Evolutionary conservation across 2,888 invertebrate genomes (phyloP).

Genomic region (Andrena camellia): DNA sequence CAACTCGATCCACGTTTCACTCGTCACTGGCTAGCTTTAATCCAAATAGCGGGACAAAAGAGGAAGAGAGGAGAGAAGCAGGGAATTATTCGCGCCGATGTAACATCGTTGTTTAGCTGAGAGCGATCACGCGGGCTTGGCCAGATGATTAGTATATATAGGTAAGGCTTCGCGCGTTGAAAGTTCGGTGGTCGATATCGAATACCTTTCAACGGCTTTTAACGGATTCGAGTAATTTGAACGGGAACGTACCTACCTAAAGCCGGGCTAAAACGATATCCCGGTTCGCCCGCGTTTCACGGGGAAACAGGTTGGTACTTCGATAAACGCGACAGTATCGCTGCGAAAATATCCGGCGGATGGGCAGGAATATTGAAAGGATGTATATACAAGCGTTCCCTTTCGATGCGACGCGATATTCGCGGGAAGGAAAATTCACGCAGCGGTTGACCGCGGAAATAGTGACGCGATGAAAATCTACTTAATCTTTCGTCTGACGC

Average conservation of each 20-base stretch:
- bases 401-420: background rate
- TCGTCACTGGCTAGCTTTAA: conserved; percentile 32
- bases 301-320: background rate
- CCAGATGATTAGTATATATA: background rate
- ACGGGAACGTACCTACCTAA: background rate
- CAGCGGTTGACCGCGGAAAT: background rate
- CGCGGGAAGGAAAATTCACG: conserved; percentile 17
- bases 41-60: conserved; percentile 7
- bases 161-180: background rate
- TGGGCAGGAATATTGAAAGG: conserved; percentile 4
- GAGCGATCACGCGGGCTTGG: background rate
- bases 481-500: conserved; percentile 1
- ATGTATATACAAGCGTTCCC: conserved; percentile 8
- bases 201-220: conserved; percentile 30
- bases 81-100: conserved; percentile 6
- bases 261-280: conserved; percentile 7
- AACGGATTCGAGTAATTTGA: conserved; percentile 15
- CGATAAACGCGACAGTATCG: conserved; percentile 17
- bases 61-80: background rate
- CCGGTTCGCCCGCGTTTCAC: background rate
- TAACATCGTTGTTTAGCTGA: background rate
- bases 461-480: conserved; percentile 32
- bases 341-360: conserved; percentile 8
- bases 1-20: conserved; percentile 60
- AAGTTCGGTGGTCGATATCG: conserved; percentile 6